Percentiles rank a stretch among this genome's conserved stretches.
phyloP scores from a whole-genome alignment of 2,888 invertebrate genomes.

The Zaprionus obscuricornis region DNA sequence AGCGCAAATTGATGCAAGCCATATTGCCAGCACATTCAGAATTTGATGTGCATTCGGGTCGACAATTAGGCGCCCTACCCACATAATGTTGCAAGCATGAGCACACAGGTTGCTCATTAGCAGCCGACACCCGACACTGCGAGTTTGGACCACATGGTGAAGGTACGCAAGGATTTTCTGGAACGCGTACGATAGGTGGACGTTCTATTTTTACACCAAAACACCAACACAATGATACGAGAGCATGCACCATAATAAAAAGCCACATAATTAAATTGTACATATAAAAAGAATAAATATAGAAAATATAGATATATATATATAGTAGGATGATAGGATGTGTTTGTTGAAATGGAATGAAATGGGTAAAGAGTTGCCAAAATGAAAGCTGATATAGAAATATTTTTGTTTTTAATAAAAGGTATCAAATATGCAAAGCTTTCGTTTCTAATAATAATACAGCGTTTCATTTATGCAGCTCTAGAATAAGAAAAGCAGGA shows the following conservation, averaged over 20 bases:
- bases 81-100: conserved; percentile 91
- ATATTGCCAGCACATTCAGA: conserved; percentile 93
- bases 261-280: conserved; percentile 65
- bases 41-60: conserved; percentile 93
- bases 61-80: conserved; percentile 93
- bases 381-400: too few relatives aligned
- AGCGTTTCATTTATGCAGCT: too few relatives aligned
- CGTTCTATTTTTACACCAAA: conserved; percentile 69
- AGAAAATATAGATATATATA: conserved; percentile 27
- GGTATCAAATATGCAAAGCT: too few relatives aligned
- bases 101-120: conserved; percentile 90
- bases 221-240: conserved; percentile 58
- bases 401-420: too few relatives aligned
- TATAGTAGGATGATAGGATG: conserved; percentile 11
- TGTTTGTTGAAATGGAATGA: too few relatives aligned
- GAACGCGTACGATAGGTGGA: conserved; percentile 73
- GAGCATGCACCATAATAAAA: conserved; percentile 71
- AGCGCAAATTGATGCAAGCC: conserved; percentile 92
- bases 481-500: too few relatives aligned
- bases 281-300: conserved; percentile 59
- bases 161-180: conserved; percentile 90
- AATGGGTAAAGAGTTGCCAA: too few relatives aligned
- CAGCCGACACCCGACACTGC: conserved; percentile 88
- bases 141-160: conserved; percentile 94
- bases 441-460: too few relatives aligned